These are phyloP conservation scores for Aleadryas rufinucha DNA, from an alignment of 2,113 vertebrate genomes.

Conservation along the genomic window DNA sequence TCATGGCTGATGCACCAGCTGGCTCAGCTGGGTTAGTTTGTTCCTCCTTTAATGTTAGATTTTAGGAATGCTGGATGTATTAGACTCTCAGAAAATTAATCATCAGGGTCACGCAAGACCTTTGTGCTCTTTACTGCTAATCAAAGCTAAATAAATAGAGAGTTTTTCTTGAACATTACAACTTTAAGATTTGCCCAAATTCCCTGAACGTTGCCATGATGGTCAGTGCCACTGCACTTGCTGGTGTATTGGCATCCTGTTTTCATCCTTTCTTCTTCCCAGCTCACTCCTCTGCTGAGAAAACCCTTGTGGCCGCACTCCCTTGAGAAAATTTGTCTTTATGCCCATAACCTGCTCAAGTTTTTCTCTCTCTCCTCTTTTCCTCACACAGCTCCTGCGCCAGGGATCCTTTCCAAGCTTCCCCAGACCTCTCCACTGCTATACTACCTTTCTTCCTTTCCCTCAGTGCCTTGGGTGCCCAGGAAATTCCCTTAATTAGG, in stretches of 20 bases:
- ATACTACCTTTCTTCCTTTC: neutral
- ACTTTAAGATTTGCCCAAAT: neutral
- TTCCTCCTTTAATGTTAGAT: neutral
- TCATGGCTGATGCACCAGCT: neutral
- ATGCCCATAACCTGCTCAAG: neutral
- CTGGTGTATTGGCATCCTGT: neutral
- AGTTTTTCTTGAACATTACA: neutral
- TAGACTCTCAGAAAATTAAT: neutral
- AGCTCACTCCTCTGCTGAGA: neutral
- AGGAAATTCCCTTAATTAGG: neutral
- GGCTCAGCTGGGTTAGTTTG: neutral
- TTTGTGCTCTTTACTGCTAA: neutral
- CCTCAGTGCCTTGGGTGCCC: neutral
- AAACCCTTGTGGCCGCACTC: neutral
- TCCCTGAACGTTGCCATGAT: rapidly evolving
- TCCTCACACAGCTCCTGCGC: neutral
- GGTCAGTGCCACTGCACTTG: neutral
- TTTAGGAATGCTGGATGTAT: neutral
- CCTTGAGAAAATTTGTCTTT: neutral
- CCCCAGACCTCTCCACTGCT: neutral
- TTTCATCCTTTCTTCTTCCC: neutral
- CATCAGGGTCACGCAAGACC: rapidly evolving
- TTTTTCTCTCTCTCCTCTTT: neutral
- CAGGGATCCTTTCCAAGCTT: neutral
- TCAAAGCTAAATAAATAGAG: neutral